Evolutionary conservation across 2,797 vertebrate species (phyloP).

Genomic region (Falco cherrug): DNA sequence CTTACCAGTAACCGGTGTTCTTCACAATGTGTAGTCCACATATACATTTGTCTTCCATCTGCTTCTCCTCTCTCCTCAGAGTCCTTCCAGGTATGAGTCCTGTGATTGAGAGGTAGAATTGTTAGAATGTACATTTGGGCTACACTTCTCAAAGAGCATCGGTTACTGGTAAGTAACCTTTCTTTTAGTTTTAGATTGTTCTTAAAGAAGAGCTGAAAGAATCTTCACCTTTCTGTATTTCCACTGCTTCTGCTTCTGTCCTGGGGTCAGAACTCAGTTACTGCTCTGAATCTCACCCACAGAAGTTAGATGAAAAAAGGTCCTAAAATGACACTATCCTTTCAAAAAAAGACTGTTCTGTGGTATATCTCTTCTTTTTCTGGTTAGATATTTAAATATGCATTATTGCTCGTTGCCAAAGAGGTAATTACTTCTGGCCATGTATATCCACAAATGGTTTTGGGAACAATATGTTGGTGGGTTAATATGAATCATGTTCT

Average conservation of each 20-base stretch:
- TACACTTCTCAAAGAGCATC: slow-evolving; percentile 59
- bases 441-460: background rate
- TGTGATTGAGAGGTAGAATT: slow-evolving; percentile 63
- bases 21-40: slow-evolving; percentile 51
- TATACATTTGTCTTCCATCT: slow-evolving; percentile 58
- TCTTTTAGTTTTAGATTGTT: slow-evolving; percentile 53
- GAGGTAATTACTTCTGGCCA: background rate
- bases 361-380: background rate
- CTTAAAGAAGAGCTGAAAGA: background rate
- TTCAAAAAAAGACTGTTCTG: background rate
- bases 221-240: background rate
- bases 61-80: slow-evolving; percentile 71
- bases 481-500: background rate
- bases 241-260: background rate
- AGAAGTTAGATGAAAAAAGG: background rate
- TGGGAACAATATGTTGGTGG: background rate
- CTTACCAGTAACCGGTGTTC: slow-evolving; percentile 50
- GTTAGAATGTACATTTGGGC: slow-evolving; percentile 62
- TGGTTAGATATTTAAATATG: background rate
- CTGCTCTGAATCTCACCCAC: background rate
- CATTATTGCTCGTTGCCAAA: background rate
- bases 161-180: slow-evolving; percentile 63
- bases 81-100: slow-evolving; percentile 65
- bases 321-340: background rate
- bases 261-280: background rate